Conservation (phyloP, 2,888 invertebrate species). For the Xanthorhoe designata region DNA sequence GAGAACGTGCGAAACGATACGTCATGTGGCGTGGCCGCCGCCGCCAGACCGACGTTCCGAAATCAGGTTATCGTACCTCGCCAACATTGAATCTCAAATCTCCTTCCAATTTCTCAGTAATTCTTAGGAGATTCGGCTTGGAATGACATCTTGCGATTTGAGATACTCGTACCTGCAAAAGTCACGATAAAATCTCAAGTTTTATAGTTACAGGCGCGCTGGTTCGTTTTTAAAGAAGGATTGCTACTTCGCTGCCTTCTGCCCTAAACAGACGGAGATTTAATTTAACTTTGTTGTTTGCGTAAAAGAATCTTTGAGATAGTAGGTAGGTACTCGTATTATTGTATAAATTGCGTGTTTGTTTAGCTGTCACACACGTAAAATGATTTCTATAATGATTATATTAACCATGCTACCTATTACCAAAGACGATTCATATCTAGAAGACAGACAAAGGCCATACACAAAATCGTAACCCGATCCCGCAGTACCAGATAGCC, state of each 20-base stretch:
- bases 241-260: constrained; percentile 44
- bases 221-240: constrained; percentile 44
- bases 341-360: constrained; percentile 31
- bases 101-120: constrained; percentile 64
- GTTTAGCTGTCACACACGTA: constrained; percentile 38
- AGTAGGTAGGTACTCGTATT: constrained; percentile 15
- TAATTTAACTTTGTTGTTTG: constrained; percentile 51
- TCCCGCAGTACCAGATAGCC: no score
- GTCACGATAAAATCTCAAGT: constrained; percentile 38
- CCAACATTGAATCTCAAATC: constrained; percentile 58
- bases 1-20: constrained; percentile 44
- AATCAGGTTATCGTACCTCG: constrained; percentile 73
- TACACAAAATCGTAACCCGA: no score
- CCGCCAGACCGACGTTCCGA: constrained; percentile 57
- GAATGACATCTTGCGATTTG: constrained; percentile 54
- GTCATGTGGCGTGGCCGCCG: constrained; percentile 40
- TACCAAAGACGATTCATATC: no score
- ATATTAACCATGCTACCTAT: constrained; percentile 14
- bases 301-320: constrained; percentile 30
- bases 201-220: constrained; percentile 45
- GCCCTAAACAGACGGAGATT: constrained; percentile 44
- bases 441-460: no score
- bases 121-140: constrained; percentile 63
- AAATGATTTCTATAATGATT: constrained; percentile 25
- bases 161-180: constrained; percentile 36